These are phyloP conservation scores for Harpalus rufipes DNA, from an alignment of 2,888 invertebrate species.

Conservation along the genomic window DNA sequence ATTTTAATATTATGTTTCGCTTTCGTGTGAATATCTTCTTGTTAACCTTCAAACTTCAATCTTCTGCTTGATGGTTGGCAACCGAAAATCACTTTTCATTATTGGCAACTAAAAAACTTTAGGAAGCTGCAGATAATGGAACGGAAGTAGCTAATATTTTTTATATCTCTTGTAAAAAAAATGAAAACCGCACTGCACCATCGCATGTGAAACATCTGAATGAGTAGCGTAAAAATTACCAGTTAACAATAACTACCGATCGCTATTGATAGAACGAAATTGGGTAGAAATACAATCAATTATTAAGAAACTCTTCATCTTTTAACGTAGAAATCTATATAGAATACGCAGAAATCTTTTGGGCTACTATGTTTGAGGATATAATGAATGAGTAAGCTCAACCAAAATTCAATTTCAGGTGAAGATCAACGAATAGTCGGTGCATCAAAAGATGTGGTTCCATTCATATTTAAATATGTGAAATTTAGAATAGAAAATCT, in stretches of 20 bases:
- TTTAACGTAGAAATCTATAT: background rate
- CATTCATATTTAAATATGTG: conserved; percentile 56
- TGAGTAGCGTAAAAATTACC: conserved; percentile 67
- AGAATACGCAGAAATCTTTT: background rate
- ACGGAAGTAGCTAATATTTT: conserved; percentile 54
- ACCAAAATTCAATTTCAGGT: conserved; percentile 40
- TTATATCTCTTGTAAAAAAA: conserved; percentile 43
- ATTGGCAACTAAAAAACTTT: conserved; percentile 8
- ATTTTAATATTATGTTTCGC: background rate
- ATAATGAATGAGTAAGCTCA: conserved; percentile 56
- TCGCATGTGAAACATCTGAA: conserved; percentile 66
- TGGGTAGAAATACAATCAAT: conserved; percentile 54
- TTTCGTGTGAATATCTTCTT: background rate
- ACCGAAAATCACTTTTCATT: conserved; percentile 27
- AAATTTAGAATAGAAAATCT: conserved; percentile 39
- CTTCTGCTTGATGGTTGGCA: background rate
- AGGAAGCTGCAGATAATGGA: conserved; percentile 45
- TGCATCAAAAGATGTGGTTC: conserved; percentile 22
- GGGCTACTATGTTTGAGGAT: conserved; percentile 37
- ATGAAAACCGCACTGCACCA: conserved; percentile 51
- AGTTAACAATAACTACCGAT: conserved; percentile 65
- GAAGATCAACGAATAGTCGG: conserved; percentile 10
- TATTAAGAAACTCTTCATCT: background rate
- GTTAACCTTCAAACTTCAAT: conserved; percentile 30
- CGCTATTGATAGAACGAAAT: conserved; percentile 64